These are phyloP conservation scores for Beris chalybata DNA, from an alignment of 2,888 invertebrate genomes.

Conservation along the genomic window DNA sequence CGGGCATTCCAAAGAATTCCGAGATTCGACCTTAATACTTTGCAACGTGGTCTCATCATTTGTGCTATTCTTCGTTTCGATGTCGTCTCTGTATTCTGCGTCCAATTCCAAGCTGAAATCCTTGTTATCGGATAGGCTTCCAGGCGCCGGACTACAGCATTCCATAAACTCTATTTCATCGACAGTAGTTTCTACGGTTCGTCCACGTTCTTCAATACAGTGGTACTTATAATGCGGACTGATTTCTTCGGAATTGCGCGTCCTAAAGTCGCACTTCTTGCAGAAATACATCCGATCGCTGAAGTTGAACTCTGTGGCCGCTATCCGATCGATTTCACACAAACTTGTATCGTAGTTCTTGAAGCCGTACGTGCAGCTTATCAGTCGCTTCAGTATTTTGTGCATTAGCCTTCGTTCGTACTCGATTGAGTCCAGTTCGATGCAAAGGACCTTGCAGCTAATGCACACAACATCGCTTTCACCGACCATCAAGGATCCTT, in stretches of 20 bases:
- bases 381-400: conserved; percentile 5
- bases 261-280: conserved; percentile 11
- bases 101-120: too few relatives aligned
- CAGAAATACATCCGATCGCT: conserved; percentile 2
- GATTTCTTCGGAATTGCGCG: conserved; percentile 2
- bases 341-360: background rate
- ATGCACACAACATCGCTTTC: conserved; percentile 11
- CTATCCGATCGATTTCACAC: conserved; percentile 12
- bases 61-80: too few relatives aligned
- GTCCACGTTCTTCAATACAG: conserved; percentile 1
- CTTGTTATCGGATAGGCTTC: too few relatives aligned
- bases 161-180: too few relatives aligned
- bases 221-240: conserved; percentile 12
- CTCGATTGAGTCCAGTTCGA: conserved; percentile 8
- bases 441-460: conserved; percentile 8
- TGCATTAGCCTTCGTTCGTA: conserved; percentile 5
- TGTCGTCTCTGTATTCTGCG: too few relatives aligned
- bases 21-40: too few relatives aligned
- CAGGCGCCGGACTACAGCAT: background rate
- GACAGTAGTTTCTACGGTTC: background rate
- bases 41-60: too few relatives aligned
- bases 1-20: too few relatives aligned
- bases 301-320: background rate
- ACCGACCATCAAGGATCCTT: background rate
- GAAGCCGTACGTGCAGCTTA: background rate